Evolutionary conservation across 2,888 invertebrate genomes (phyloP), one percentile per base, ranked within the genome.

Genomic region (Cyclophora albipunctata): DNA sequence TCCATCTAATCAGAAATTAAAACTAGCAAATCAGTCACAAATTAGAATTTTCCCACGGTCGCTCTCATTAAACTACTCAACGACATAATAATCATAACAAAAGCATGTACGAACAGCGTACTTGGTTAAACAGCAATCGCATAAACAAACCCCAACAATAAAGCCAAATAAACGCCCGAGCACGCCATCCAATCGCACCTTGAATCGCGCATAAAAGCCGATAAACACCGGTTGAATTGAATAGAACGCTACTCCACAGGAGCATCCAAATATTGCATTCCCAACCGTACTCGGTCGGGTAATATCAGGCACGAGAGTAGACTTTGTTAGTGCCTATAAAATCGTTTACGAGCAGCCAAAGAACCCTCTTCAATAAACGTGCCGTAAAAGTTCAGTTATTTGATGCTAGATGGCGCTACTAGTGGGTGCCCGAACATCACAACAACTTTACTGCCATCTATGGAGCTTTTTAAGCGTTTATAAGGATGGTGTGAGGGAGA

Each of bases 81-180:
- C 82, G 82, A 81, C 83, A 81, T 86, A 83, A 87, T 85, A 86
- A 87, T 87, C 83, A 84, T 85, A 86, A 84, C 80, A 82, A 84
- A 82, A 82, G 78, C 83, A 78, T 85, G 85, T 85, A 84, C 81
- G 77, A 83, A 83, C 81, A 82, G 80, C 81, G 81, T 84, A 84
- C 82, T 86, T 81, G 84, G 84, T 85, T 85, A 87, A 86, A 87
- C 85, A 86, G 85, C 84, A 84, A 87, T 87, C 86, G 84, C 85
- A 87, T 88, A 88, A 88, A 88, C 88, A 88, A 88, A 87, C 86
- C 87, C 86, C 84, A 78, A 87, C 87, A 87, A 86, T 87, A 87
- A 88, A 86, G 84, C 81, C 84, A 87, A 88, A 87, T 88, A 88
- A 88, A 87, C 88, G 80, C 79, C 83, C 81, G 66, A 87, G 87